phyloP scores from a whole-genome alignment of 1,140 invertebrate species.

The Sesamia nonagrioides region DNA sequence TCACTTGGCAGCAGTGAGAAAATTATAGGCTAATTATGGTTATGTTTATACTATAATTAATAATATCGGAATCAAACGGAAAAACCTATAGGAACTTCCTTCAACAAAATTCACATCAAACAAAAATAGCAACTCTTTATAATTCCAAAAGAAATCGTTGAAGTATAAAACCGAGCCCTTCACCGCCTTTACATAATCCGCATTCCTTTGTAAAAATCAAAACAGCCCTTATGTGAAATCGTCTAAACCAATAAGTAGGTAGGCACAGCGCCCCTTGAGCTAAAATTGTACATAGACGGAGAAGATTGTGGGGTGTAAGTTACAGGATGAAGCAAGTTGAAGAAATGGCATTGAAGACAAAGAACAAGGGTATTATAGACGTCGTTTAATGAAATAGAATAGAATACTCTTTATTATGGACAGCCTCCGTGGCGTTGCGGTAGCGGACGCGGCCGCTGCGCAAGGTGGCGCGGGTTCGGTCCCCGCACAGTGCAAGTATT shows the following conservation, averaged over 20 bases:
- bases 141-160: slow-evolving; percentile 1
- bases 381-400: too few species aligned
- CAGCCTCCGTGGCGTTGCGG: too few species aligned
- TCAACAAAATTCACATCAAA: neutral
- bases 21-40: too few species aligned
- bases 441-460: too few species aligned
- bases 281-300: slow-evolving; percentile 57
- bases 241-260: slow-evolving; percentile 69
- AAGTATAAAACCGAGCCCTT: neutral
- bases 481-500: too few species aligned
- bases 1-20: too few species aligned
- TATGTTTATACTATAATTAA: too few species aligned
- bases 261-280: slow-evolving; percentile 60
- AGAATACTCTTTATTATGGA: too few species aligned
- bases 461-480: too few species aligned
- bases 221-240: slow-evolving; percentile 65
- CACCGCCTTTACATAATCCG: slow-evolving; percentile 9
- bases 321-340: slow-evolving; percentile 20
- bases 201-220: slow-evolving; percentile 57
- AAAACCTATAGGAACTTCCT: neutral
- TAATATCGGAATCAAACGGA: neutral
- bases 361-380: too few species aligned
- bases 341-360: too few species aligned
- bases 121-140: slow-evolving; percentile 16
- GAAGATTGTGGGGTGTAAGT: slow-evolving; percentile 46